Evolutionary conservation across 2,113 vertebrate species (phyloP), one percentile per base, ranked within the genome.

Genomic region (Tragelaphus scriptus): DNA sequence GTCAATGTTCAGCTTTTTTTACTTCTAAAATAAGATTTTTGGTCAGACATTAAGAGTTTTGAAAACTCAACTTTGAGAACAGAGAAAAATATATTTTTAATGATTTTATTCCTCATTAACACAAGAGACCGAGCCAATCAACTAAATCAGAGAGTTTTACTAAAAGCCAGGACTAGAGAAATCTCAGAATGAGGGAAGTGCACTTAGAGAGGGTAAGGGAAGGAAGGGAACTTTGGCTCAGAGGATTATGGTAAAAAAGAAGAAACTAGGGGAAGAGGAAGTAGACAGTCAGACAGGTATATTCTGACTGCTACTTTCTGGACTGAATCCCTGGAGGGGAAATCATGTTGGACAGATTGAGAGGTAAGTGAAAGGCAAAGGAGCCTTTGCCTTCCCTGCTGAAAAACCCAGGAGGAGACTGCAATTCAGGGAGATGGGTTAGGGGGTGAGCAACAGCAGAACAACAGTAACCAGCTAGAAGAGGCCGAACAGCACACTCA

Each of bases 91-190:
- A 44, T 15, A 7, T 87, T 85, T 87, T 5, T 53, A 82, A 89
- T 55, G 25, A 65, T 79, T 94, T 88, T 81, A 82, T 95, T 95
- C 97, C 40, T n/a, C 23, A 65, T 85, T 75, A 65, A 95, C 15
- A 53, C 56, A 75, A 85, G 53, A 90, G 47, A 36, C 13, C 79
- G 40, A 63, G 59, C 56, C 30, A 85, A 47, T 58, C 58, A 59
- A 91, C 36, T 44, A 85, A 87, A 95, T 80, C 90, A 53, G n/a
- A 61, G 63, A 77, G 32, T 96, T 93, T 93, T 94, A 61, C 81
- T 80, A 56, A 93, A 94, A 96, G n/a, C 32, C 51, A 95, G 44
- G 23, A 93, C 25, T 36, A 68, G 61, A 85, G 53, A 97, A 93
- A 55, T 53, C 40, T 68, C 23, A 85, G 51, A n/a, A 68, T 86